Base-by-base conservation (phyloP, 1,140 invertebrate genomes). In the Saccostrea echinata region DNA sequence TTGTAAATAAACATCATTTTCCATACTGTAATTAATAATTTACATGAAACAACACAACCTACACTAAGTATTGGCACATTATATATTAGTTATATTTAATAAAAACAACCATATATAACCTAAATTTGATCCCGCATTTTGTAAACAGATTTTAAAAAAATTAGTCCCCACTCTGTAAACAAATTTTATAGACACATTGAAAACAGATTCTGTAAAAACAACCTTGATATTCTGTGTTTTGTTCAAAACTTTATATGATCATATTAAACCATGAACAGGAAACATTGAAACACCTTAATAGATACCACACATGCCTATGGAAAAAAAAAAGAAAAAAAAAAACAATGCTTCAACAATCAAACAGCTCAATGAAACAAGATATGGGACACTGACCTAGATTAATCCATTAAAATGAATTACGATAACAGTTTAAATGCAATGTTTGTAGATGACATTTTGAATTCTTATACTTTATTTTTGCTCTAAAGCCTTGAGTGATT, bases 401-500 rank as follows among this genome's bases (percentile, higher is more conserved):
- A 12, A 76, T 76, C 55, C 55, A 18, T 4, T n/a, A 61, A 61
- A 21, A 6, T 61, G 8, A 61, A 61, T 61, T 21, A 61, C 18
- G 4, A 21, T 21, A 1, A 61, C 18, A n/a, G 4, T 18, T 61
- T 61, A 76, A 30, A 27, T 76, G 27, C 27, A 76, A 12, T 4
- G 16, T 76, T 88, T 43, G 33, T 64, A 82, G 80, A 51, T 16
- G 24, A 30, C 35, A 27, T 51, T n/a, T 18, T 51, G 43, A 87
- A 24, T 30, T 30, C 57, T 24, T 4, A 43, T 21, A 27, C 13
- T 76, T 76, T 16, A 76, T 33, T 76, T 91, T 84, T 91, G 88
- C 88, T 93, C 90, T 94, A 97, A 97, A n/a, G 97, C 97, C 91
- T 97, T 96, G 88, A 98, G 95, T 91, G 97, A 97, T 91, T 97